Base-by-base conservation (phyloP, 2,888 invertebrate species). In the Atethmia centrago region DNA sequence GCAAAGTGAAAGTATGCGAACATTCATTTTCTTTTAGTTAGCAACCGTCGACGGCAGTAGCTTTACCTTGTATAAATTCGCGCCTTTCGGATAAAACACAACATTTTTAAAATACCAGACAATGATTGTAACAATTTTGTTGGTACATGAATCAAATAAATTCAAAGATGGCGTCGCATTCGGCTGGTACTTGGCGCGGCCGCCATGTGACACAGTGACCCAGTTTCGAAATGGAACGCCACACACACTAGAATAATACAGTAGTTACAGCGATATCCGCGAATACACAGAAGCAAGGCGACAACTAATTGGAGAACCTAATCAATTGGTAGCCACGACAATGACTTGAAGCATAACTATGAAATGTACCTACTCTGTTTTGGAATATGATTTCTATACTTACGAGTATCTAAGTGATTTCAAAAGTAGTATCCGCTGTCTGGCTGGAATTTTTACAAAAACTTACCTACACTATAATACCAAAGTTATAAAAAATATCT, bases 201-300 rank as follows among this genome's bases (percentile, higher is more conserved):
- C 92, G 94, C 94, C 94, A 92, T 94, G 90, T 94, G 96, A 95
- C 96, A 96, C 91, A 91, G 92, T 96, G 93, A 96, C 96, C 96
- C 90, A 96, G 94, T 96, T 96, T 94, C 92, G 93, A 96, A 95
- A 96, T 95, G 95, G 95, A 95, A 95, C 95, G 93, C 92, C 91
- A 91, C 93, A 93, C 93, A 93, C 93, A 94, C 93, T 93, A 94
- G 92, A 92, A 91, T 91, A 93, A 89, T 89, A 90, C 90, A 88
- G 91, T 70, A 77, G 61, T 61, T 91, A 91, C 90, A 90, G 85
- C 88, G 88, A 89, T 90, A 91, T 88, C 90, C 88, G 89, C 90
- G 88, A 90, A 89, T 89, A 88, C 90, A 88, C 87, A 83, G 87
- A 89, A 86, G 83, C 88, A 62, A 78, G 47, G 56, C 73, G 84